Conservation (phyloP, 2,888 invertebrate species). For the Cheilosia scutellata region DNA sequence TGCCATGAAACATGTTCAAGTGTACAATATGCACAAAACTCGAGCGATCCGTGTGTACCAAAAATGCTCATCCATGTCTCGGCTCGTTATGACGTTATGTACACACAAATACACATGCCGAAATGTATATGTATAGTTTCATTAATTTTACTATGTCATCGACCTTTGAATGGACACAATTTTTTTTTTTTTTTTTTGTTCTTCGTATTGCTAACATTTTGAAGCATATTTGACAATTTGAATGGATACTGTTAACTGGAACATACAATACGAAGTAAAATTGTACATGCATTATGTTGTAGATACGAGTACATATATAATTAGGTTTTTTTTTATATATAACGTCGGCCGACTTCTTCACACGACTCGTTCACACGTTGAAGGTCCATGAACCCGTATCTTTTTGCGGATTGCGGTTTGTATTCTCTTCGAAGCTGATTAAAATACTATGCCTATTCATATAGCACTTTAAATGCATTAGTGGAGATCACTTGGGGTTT, state of each 20-base stretch:
- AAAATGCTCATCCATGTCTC: conserved; percentile 28
- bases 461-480: conserved; percentile 16
- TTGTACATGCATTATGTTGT: background rate
- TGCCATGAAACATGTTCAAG: conserved; percentile 74
- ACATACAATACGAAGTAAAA: conserved; percentile 10
- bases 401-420: conserved; percentile 5
- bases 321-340: conserved; percentile 2
- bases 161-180: conserved; percentile 63
- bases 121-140: conserved; percentile 50
- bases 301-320: background rate
- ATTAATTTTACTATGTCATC: conserved; percentile 71
- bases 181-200: conserved; percentile 25
- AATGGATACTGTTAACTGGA: conserved; percentile 40
- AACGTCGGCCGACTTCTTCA: conserved; percentile 57
- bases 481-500: conserved; percentile 10
- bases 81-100: conserved; percentile 10
- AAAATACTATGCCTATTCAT: conserved; percentile 9
- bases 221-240: background rate
- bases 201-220: background rate
- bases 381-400: conserved; percentile 70
- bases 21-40: conserved; percentile 56
- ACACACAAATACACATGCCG: conserved; percentile 23
- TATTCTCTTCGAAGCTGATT: conserved; percentile 26
- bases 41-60: conserved; percentile 3
- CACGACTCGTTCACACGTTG: conserved; percentile 61